phyloP scores from a whole-genome alignment of 2,113 vertebrate species.

The Thamnophis sirtalis region DNA sequence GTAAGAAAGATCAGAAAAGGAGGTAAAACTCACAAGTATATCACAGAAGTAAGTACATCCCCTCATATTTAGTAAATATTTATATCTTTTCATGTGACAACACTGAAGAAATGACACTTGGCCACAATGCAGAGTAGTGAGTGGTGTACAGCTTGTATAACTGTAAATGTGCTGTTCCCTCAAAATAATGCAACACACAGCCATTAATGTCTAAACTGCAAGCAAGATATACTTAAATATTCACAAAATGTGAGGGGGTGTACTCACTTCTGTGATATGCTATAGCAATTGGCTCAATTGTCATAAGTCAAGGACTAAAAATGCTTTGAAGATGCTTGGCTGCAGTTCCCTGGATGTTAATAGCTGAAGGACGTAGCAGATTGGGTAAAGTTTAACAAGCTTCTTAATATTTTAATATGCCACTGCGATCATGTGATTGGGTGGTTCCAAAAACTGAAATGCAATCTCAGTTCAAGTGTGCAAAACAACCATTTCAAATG shows the following conservation, averaged over 20 bases:
- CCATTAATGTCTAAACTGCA: no score
- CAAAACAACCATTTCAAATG: neutral
- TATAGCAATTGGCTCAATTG: neutral
- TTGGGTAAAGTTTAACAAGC: neutral
- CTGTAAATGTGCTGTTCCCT: no score
- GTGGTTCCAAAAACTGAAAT: neutral
- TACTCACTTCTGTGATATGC: no score
- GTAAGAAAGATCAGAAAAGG: neutral
- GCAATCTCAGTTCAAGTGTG: neutral
- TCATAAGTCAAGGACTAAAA: neutral
- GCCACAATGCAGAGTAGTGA: no score
- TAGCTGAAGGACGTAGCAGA: neutral
- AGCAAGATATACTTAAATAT: no score
- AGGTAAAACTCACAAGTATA: neutral
- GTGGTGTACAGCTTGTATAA: no score
- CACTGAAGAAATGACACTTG: no score
- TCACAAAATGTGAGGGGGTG: no score
- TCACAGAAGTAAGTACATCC: no score
- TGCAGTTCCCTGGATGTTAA: neutral
- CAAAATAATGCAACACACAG: no score
- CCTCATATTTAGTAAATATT: no score
- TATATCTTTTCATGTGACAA: no score
- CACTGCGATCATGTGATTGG: neutral
- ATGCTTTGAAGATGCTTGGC: neutral
- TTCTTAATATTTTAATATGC: neutral